Base-by-base conservation (phyloP, 2,888 invertebrate species). In the Acleris holmiana region DNA sequence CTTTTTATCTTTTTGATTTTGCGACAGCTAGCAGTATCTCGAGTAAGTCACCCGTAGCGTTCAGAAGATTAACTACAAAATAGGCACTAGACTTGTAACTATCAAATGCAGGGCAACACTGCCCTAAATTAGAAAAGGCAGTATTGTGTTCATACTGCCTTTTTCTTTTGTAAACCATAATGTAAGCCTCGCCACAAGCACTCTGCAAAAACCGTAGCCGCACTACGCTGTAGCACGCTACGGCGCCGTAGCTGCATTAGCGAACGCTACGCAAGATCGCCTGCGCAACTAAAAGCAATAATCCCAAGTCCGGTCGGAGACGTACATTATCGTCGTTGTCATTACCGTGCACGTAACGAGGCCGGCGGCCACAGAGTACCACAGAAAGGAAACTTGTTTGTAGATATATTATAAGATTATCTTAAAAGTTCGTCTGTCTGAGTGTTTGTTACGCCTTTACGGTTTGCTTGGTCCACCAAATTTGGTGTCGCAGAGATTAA, bases 261-360 rank as follows among this genome's bases (percentile, higher is more conserved):
- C 44, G 17, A 56, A 10, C 50, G 40, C 44, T 21, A 21, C 17
- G 40, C 21, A 13, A 46, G 29, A 19, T 44, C 46, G 25, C n/a
- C 51, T 51, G 29, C 17, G 46, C 44, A 53, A 46, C 46, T 44
- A 46, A 60, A 60, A 35, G 44, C 54, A 48, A 61, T 48, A 59
- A 51, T 44, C 50, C 50, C 50, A 59, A 50, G 59, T 59, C 59
- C 50, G 50, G 40, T 41, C 50, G 18, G 23, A 44, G 50, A 59
- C 50, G 41, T 15, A 58, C 58, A 58, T 49, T 58, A 58, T 58
- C 58, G 58, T 23, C 23, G 17, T 23, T 58, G 55, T 46, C 55
- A 55, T 46, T 55, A 58, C 40, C 35, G 58, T 10, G 23, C 40
- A 58, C 18, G 49, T 41, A 40, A 35, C 51, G 51, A 58, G 58